Base-by-base conservation (phyloP, 2,888 invertebrate genomes). In the Theodoxus fluviatilis region DNA sequence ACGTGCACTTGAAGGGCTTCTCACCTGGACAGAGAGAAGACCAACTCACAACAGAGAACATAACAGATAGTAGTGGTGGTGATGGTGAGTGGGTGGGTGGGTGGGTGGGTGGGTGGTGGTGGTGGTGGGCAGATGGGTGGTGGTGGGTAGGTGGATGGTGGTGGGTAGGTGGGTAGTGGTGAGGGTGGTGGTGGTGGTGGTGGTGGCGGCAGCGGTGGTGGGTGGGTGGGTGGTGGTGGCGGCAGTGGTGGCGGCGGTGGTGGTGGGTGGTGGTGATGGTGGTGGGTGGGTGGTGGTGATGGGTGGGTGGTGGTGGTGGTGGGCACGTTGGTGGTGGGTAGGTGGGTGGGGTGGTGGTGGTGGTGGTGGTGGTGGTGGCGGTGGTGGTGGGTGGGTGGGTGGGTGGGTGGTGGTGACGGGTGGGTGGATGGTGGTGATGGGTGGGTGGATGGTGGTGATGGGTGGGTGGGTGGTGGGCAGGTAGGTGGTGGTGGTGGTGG, bases 1-100 rank as follows among this genome's bases (percentile, higher is more conserved):
- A 81, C 22, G 81, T 80, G 71, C 87, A 87, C 67, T 84, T 84
- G 75, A 83, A 87, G 9, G 87, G 87, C 71, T 86, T 86, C 73
- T 87, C 87, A 38, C 87, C 87, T 86, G 74, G 0, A 76, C n/a
- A 74, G 18, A 63, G 65, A 40, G 9, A 28, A 49, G 3, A 67
- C 1, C n/a, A 22, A 25, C 6, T 35, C 18, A 63, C 3, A 15
- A 35, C 31, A 15, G 28, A 18, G 18, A 28, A 57, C 2, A 28
- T 22, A 2, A 28, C 18, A 3, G 7, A 57, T 3, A 4, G 4
- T 3, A 28, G 25, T 2, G 57, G 25, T 57, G 57, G 25, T 3
- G 57, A 57, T 7, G 28, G 25, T 7, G 7, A 15, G 15, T 12
- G 15, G 15, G 15, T 12, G 15, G 43, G n/a, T n/a, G 9, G 15